Percentiles rank a stretch among this genome's conserved stretches.
These are phyloP conservation scores for Malurus alboscapulatus DNA, from an alignment of 2,113 vertebrate genomes.

Conservation along the genomic window DNA sequence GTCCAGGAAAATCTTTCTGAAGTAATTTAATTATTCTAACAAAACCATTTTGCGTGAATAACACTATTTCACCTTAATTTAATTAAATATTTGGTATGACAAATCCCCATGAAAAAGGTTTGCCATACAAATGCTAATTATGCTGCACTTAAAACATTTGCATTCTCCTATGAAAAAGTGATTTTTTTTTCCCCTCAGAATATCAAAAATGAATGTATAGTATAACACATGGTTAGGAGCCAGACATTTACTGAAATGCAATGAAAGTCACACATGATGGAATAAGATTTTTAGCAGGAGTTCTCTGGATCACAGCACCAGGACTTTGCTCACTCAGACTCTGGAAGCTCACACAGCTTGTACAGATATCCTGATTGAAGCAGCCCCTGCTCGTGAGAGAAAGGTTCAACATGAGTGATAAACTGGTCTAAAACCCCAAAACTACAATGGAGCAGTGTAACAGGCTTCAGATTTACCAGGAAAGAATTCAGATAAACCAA, in stretches of 20 bases:
- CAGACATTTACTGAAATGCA: neutral
- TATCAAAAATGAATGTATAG: neutral
- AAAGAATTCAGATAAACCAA: neutral
- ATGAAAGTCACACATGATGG: neutral
- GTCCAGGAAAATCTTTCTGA: neutral
- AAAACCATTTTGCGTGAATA: neutral
- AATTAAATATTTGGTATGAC: slow-evolving; percentile 25
- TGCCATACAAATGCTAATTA: neutral
- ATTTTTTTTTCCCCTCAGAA: neutral
- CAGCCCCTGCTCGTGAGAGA: neutral
- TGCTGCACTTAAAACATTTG: neutral
- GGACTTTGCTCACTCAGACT: neutral
- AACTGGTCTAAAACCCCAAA: neutral
- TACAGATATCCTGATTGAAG: neutral
- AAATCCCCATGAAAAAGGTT: neutral
- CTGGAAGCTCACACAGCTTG: neutral
- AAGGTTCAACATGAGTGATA: neutral
- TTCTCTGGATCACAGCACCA: neutral
- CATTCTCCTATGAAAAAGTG: neutral
- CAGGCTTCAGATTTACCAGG: neutral
- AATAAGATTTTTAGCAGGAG: neutral
- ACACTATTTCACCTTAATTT: slow-evolving; percentile 1
- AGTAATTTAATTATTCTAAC: neutral
- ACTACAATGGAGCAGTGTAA: neutral
- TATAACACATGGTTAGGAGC: neutral